phyloP scores from a whole-genome alignment of 2,113 vertebrate genomes.

The Cottus gobio region DNA sequence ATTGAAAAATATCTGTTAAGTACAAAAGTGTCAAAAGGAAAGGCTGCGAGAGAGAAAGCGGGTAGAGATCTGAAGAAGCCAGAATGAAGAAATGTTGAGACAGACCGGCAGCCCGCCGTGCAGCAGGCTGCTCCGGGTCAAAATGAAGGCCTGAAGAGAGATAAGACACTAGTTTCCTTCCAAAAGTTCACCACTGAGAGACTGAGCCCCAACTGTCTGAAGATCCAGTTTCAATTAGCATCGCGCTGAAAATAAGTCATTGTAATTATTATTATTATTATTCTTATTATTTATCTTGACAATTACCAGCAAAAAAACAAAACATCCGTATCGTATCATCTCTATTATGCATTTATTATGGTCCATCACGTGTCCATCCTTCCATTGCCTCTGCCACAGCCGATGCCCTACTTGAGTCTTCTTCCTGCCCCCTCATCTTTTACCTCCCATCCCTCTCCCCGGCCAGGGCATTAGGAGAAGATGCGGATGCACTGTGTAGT shows the following conservation, averaged over 20 bases:
- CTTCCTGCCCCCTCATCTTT: constrained; percentile 20
- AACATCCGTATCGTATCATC: constrained; percentile 81
- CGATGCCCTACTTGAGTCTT: constrained; percentile 47
- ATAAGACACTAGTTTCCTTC: constrained; percentile 85
- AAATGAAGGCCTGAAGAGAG: constrained; percentile 83
- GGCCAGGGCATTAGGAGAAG: constrained; percentile 89
- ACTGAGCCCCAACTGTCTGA: constrained; percentile 60
- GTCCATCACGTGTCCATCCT: constrained; percentile 71
- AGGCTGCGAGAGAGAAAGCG: constrained; percentile 74
- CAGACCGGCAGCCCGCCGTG: constrained; percentile 44
- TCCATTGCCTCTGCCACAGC: constrained; percentile 57
- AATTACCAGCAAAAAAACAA: constrained; percentile 72
- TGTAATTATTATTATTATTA: constrained; percentile 74
- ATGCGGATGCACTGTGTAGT: constrained; percentile 98
- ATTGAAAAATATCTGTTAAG: constrained; percentile 86
- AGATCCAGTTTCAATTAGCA: constrained; percentile 54
- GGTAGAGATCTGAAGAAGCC: constrained; percentile 73
- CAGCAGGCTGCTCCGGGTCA: constrained; percentile 48
- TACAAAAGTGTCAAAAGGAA: constrained; percentile 82
- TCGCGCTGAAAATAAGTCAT: constrained; percentile 77
- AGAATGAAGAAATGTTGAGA: constrained; percentile 66
- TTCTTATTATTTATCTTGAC: constrained; percentile 74
- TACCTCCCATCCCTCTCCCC: not conserved
- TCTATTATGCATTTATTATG: constrained; percentile 77
- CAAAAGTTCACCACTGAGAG: constrained; percentile 62